Conservation (phyloP, 2,113 vertebrate species). For the Rattus norvegicus region DNA sequence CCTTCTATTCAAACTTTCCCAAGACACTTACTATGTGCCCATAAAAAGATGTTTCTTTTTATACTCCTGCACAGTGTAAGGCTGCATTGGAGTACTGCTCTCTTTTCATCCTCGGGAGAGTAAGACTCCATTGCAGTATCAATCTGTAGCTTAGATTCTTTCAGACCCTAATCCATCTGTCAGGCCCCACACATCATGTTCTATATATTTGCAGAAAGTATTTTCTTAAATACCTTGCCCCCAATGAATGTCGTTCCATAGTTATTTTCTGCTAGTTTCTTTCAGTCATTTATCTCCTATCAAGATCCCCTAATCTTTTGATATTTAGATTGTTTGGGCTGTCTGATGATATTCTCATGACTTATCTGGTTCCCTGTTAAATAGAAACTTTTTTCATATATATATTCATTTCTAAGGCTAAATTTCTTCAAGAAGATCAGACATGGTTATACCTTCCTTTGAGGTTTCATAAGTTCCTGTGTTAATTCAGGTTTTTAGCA, state of each 20-base stretch:
- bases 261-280: not conserved
- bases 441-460: not conserved
- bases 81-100: not conserved
- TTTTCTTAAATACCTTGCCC: not conserved
- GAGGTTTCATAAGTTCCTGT: not conserved
- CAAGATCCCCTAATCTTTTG: not conserved
- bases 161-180: not conserved
- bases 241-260: not conserved
- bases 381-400: not conserved
- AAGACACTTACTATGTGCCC: not conserved
- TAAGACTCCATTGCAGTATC: not conserved
- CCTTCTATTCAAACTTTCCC: not conserved
- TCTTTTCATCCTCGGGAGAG: not conserved
- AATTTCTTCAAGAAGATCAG: not conserved
- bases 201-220: not conserved
- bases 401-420: not conserved
- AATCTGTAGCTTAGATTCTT: not conserved
- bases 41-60: not conserved
- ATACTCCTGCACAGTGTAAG: not conserved
- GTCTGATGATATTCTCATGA: not conserved
- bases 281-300: not conserved
- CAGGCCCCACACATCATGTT: not conserved
- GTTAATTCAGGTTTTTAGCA: not conserved
- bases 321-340: not conserved
- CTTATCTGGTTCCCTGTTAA: not conserved